Evolutionary conservation across 2,113 vertebrate genomes (phyloP).

Genomic region (Lophura nycthemera): DNA sequence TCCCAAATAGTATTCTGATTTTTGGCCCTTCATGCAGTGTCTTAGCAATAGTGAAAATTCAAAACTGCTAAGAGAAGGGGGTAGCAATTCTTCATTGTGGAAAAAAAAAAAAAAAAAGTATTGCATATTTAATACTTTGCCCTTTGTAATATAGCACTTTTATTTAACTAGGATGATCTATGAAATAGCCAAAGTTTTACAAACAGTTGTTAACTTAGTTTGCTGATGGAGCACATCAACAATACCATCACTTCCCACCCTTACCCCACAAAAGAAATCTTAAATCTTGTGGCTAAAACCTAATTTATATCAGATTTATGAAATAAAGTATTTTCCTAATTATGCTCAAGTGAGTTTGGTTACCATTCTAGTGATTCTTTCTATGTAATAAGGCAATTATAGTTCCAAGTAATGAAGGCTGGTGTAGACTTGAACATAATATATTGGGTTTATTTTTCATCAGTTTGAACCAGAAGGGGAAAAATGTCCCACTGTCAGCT

Average conservation of each 20-base stretch:
- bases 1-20: conserved; percentile 78
- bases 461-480: conserved; percentile 70
- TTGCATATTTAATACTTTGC: conserved; percentile 77
- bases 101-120: conserved; percentile 17
- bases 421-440: conserved; percentile 75
- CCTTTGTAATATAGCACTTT: conserved; percentile 85
- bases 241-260: conserved; percentile 58
- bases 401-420: conserved; percentile 78
- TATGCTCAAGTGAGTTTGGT: conserved; percentile 82
- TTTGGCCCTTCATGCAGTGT: conserved; percentile 82
- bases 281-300: conserved; percentile 78
- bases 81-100: conserved; percentile 76
- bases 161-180: conserved; percentile 81
- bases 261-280: conserved; percentile 65
- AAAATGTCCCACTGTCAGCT: conserved; percentile 74
- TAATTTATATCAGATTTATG: conserved; percentile 86
- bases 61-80: conserved; percentile 81
- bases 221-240: conserved; percentile 75
- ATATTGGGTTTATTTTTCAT: conserved; percentile 76
- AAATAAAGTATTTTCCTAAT: conserved; percentile 87
- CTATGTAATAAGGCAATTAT: conserved; percentile 82
- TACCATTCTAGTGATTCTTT: conserved; percentile 83
- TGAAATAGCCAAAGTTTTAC: conserved; percentile 85
- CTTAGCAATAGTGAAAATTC: conserved; percentile 82
- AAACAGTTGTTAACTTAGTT: conserved; percentile 75